Evolutionary conservation across 2,797 vertebrate genomes (phyloP).

Genomic region (Molossus molossus): DNA sequence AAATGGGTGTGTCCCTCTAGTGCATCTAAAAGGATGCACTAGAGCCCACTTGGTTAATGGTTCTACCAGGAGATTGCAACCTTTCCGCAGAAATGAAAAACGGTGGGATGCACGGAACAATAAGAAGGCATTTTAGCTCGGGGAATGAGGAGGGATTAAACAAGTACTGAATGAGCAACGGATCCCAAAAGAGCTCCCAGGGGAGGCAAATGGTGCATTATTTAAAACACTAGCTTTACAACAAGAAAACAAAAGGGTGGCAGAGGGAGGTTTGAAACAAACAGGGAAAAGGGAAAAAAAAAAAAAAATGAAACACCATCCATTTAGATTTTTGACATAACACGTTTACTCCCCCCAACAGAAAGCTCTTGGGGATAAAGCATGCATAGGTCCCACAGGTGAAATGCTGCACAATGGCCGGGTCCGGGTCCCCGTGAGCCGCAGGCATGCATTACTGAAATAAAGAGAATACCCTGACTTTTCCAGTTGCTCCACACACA

Average conservation of each 20-base stretch:
- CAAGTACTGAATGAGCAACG: constrained; percentile 18
- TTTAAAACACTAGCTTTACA: constrained; percentile 71
- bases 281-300: rapidly evolving
- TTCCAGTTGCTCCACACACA: constrained; percentile 98
- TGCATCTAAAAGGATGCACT: constrained; percentile 79
- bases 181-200: constrained; percentile 62
- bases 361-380: constrained; percentile 79
- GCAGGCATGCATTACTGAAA: constrained; percentile 89
- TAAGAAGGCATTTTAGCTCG: constrained; percentile 65
- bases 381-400: constrained; percentile 89
- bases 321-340: constrained; percentile 74
- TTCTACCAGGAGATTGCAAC: constrained; percentile 69
- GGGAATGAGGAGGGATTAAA: constrained; percentile 58
- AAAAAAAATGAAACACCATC: constrained; percentile 66
- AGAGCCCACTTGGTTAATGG: constrained; percentile 62
- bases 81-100: constrained; percentile 48
- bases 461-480: constrained; percentile 96
- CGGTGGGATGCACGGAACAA: constrained; percentile 34
- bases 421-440: constrained; percentile 86
- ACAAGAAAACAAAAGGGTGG: constrained; percentile 75
- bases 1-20: constrained; percentile 90
- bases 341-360: constrained; percentile 79
- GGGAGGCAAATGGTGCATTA: constrained; percentile 75
- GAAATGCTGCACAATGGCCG: constrained; percentile 88
- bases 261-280: constrained; percentile 13